Evolutionary conservation across 2,113 vertebrate species (phyloP).

Genomic region (Pygoscelis adeliae): DNA sequence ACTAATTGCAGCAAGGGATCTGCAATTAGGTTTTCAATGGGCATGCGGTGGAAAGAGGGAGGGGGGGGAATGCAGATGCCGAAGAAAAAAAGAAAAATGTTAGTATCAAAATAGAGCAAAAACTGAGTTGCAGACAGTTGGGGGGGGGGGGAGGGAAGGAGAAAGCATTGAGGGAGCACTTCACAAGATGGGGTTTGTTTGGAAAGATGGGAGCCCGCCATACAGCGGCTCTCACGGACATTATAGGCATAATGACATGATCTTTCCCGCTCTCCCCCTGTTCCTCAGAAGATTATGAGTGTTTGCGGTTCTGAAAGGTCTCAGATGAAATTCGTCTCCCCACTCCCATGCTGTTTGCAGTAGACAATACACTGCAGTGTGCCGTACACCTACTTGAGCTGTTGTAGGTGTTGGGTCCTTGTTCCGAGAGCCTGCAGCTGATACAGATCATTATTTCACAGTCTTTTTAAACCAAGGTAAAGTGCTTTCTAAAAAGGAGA

Average conservation of each 20-base stretch:
- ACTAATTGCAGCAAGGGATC: constrained; percentile 63
- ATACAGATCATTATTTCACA: background rate
- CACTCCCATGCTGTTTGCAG: background rate
- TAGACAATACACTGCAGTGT: rapidly evolving
- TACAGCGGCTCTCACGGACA: background rate
- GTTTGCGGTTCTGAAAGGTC: background rate
- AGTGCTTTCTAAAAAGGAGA: background rate
- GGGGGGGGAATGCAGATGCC: constrained; percentile 22
- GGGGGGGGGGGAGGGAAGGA: background rate
- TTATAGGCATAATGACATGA: background rate
- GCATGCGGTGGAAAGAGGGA: background rate
- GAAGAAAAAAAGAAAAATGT: constrained; percentile 29
- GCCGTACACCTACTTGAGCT: background rate
- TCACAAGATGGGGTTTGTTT: constrained; percentile 35
- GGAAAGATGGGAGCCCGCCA: background rate
- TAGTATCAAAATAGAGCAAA: constrained; percentile 22
- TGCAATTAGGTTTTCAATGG: constrained; percentile 50
- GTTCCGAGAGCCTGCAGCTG: background rate
- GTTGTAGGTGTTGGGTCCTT: background rate
- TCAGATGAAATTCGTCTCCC: background rate
- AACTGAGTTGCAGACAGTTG: background rate
- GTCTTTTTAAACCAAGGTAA: background rate
- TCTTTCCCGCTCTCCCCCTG: background rate
- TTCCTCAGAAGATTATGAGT: background rate
- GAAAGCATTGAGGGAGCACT: background rate